phyloP scores from a whole-genome alignment of 1,140 invertebrate species.

The Ephestia elutella region DNA sequence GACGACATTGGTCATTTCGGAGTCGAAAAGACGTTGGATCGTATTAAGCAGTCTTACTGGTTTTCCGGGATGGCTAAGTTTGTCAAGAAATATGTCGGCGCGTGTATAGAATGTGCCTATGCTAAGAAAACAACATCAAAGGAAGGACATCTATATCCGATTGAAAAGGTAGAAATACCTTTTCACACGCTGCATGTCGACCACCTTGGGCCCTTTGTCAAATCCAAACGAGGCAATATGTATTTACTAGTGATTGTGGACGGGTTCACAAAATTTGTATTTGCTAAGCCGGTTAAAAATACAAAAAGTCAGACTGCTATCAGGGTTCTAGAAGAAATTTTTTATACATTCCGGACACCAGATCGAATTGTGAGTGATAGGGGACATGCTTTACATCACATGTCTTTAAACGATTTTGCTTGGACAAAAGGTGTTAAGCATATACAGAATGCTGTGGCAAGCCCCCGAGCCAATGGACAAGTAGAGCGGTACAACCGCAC shows the following conservation, averaged over 20 bases:
- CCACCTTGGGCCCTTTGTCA: conserved; percentile 32
- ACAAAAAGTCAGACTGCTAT: conserved; percentile 22
- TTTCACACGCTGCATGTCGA: conserved; percentile 31
- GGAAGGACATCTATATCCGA: conserved; percentile 25
- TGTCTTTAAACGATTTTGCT: conserved; percentile 21
- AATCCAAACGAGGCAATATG: conserved; percentile 21
- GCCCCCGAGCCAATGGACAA: conserved; percentile 28
- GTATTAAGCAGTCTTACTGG: conserved; percentile 27
- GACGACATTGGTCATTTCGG: conserved; percentile 29
- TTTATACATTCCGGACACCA: conserved; percentile 23
- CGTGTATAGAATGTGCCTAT: conserved; percentile 31
- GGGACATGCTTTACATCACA: conserved; percentile 28
- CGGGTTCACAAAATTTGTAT: conserved; percentile 28
- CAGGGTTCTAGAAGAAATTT: conserved; percentile 23
- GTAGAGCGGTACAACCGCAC: conserved; percentile 32
- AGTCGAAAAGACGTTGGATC: conserved; percentile 23
- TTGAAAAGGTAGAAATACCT: conserved; percentile 22
- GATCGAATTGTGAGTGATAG: conserved; percentile 27
- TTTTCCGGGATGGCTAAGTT: conserved; percentile 29
- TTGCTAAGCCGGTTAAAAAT: conserved; percentile 23
- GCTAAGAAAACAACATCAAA: conserved; percentile 16
- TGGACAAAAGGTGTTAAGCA: conserved; percentile 25
- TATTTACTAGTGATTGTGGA: conserved; percentile 25
- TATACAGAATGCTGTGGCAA: conserved; percentile 27
- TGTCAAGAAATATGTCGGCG: conserved; percentile 28